Base-by-base conservation (phyloP, 1,140 invertebrate species). In the Drosophila rhopaloa region DNA sequence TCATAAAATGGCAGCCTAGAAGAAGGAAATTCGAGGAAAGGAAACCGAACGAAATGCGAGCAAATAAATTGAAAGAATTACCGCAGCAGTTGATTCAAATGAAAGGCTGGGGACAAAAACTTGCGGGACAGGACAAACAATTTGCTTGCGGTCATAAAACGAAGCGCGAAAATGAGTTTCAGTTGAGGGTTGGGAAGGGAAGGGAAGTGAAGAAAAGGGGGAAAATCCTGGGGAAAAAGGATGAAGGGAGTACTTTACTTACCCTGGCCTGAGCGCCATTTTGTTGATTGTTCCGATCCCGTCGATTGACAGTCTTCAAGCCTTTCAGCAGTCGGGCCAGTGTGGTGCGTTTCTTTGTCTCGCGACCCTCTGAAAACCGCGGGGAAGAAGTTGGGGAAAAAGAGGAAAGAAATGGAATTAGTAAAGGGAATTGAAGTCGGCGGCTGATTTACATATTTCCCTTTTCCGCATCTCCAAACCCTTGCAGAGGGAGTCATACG, bases 231-330 rank as follows among this genome's bases (percentile, higher is more conserved):
- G 40, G 13, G 9, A 43, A 10, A 37, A 8, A 9, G 16, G 16
- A 24, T 48, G 29, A 44, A 38, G 55, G 11, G 38, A 51, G 51
- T 61, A 85, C 92, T 92, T 91, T 65, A 85, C 92, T 91, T 91
- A 92, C 92, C 82, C 91, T 90, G 35, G 90, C 89, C 77, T 92
- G 92, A 44, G 91, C 83, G 60, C 79, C 83, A 80, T 91, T 81
- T 51, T 91, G 88, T 81, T 92, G 90, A 84, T 92, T 86, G 81
- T 82, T 92, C 68, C 91, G 89, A 92, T 92, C 91, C 76, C 92
- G 77, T 75, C 92, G 92, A 92, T 92, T 92, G 75, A 92, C 92
- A 80, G 92, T 92, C 78, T 92, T 92, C 61, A 92, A 86, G 71
- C 92, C 92, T 80, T 92, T 92, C 74, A 92, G 71, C 61, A 92